Base-by-base conservation (phyloP, 2,797 vertebrate genomes). In the Oryzias sinensis region DNA sequence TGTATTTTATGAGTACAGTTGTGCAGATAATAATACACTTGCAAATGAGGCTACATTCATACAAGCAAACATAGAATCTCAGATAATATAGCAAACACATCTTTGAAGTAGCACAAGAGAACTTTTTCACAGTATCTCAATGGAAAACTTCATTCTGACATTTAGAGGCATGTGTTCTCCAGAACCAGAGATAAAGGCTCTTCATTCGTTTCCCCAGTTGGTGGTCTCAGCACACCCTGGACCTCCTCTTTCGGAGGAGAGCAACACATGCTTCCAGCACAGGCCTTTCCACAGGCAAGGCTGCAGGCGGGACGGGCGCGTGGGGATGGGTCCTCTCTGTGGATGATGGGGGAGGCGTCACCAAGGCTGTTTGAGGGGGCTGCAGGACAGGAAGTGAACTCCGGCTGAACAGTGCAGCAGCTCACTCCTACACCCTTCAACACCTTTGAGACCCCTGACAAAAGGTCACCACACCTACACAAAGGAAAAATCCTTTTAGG, bases 391-490 rank as follows among this genome's bases (percentile, higher is more conserved):
- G 61, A 50, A 11, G 52, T 14, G 20, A 91, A 87, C 78, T 93
- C 92, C 3, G 90, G 92, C 70, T 93, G 93, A 22, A 93, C 50
- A 1, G 92, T 93, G 80, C 87, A 89, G 68, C 79, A 84, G 65
- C 63, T 87, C 74, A 92, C 84, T 1, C 91, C 89, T 0, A 81
- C 86, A 13, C 66, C 68, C 45, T 62, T 74, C 18, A 93, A 70
- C 24, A 91, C 86, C 24, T 72, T 77, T 16, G 83, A 88, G 68
- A 93, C 81, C 9, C 55, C 80, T 0, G 29, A 56, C 43, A 90
- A 53, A 61, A 93, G 50, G 20, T 90, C 83, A 16, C 62, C 70
- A 64, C 75, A 89, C 68, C 86, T 90, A 68, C 24, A 59, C 1
- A 65, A 0, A 57, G 4, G 14, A 11, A 2, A 54, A 66, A 50